Evolutionary conservation across 1,140 invertebrate genomes (phyloP).

Genomic region (Camponotus pennsylvanicus): DNA sequence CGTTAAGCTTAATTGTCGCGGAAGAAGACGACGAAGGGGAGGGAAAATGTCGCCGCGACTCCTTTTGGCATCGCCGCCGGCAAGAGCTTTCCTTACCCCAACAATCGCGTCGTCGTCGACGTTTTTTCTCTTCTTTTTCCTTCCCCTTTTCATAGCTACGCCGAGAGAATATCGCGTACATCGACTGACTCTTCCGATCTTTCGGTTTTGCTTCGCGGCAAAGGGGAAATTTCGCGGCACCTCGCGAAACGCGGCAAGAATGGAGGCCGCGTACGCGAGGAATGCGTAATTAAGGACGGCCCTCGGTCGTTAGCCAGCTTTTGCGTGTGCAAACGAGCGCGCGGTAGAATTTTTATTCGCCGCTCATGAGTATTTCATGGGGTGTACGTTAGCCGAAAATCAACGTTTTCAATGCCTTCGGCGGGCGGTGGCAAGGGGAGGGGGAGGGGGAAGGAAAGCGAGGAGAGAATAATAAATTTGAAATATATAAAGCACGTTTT

Average conservation of each 20-base stretch:
- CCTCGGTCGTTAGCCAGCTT: constrained; percentile 42
- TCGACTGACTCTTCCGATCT: neutral
- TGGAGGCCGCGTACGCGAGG: constrained; percentile 15
- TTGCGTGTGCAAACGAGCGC: constrained; percentile 55
- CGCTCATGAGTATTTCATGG: constrained; percentile 62
- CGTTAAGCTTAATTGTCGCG: constrained; percentile 80
- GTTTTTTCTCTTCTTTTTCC: neutral
- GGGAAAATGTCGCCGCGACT: neutral
- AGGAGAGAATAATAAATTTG: constrained; percentile 38
- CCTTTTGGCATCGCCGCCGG: constrained; percentile 34
- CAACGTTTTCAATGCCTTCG: constrained; percentile 1
- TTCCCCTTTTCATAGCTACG: neutral
- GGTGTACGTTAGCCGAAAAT: constrained; percentile 48
- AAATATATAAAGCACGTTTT: constrained; percentile 1
- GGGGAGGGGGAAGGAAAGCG: neutral
- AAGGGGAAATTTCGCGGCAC: constrained; percentile 20
- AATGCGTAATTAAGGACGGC: constrained; percentile 55
- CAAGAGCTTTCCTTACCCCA: constrained; percentile 2
- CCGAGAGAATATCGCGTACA: neutral
- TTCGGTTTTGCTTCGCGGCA: neutral
- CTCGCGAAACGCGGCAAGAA: constrained; percentile 51
- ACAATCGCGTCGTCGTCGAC: neutral
- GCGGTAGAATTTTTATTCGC: constrained; percentile 58
- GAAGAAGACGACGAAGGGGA: constrained; percentile 61
- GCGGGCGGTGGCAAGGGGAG: too few species aligned